phyloP scores from a whole-genome alignment of 2,888 invertebrate genomes.

The Hedychridium roseum region DNA sequence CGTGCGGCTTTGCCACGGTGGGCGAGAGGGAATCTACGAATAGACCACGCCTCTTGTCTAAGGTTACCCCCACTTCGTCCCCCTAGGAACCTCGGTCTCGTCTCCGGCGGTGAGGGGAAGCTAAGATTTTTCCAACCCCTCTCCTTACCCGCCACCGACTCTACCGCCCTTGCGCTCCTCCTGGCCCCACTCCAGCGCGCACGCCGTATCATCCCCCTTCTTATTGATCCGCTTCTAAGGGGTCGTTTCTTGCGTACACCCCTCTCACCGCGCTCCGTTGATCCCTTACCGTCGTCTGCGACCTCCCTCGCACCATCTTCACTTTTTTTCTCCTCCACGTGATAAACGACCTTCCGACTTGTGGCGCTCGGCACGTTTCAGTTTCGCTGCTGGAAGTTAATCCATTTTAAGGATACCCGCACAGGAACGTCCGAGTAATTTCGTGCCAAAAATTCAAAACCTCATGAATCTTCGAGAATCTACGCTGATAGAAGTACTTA shows the following conservation, averaged over 20 bases:
- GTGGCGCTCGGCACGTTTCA: no score
- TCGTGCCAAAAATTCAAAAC: no score
- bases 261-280: slow-evolving; percentile 10
- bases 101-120: slow-evolving; percentile 42
- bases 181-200: slow-evolving; percentile 30
- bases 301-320: no score
- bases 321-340: background rate
- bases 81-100: slow-evolving; percentile 32
- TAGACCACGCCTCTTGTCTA: slow-evolving; percentile 63
- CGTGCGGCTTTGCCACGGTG: no score
- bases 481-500: no score
- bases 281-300: no score
- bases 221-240: slow-evolving; percentile 61
- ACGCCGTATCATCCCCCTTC: slow-evolving; percentile 48
- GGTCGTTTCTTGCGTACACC: slow-evolving; percentile 55
- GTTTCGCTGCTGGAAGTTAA: no score
- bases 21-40: slow-evolving; percentile 43
- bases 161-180: slow-evolving; percentile 13
- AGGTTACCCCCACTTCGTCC: slow-evolving; percentile 55
- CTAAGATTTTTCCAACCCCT: slow-evolving; percentile 57
- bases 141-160: slow-evolving; percentile 19
- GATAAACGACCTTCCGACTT: background rate
- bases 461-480: no score
- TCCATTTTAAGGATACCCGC: no score
- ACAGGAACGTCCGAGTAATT: no score